Evolutionary conservation across 2,888 invertebrate species (phyloP).

Genomic region (Panzeria rudis): DNA sequence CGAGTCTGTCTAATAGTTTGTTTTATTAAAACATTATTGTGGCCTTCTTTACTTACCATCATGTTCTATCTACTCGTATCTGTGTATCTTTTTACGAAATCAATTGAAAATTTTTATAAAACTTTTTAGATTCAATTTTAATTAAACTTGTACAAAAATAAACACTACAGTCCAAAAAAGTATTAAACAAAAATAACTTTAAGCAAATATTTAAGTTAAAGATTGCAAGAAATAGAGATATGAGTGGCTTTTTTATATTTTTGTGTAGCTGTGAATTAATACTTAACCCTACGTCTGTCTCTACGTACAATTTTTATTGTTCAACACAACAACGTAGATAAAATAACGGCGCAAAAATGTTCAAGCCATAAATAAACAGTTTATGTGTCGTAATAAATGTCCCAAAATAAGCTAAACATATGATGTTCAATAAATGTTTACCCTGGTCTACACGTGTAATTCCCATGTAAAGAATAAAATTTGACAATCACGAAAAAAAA

Average conservation of each 20-base stretch:
- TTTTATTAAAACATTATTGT: constrained; percentile 5
- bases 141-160: constrained; percentile 57
- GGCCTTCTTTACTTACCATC: not conserved
- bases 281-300: not conserved
- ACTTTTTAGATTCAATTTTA: constrained; percentile 60
- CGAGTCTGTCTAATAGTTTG: constrained; percentile 21
- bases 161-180: constrained; percentile 28
- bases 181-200: constrained; percentile 18
- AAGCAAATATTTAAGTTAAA: constrained; percentile 29
- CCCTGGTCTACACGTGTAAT: too few species aligned
- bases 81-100: constrained; percentile 13
- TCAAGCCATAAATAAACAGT: too few species aligned
- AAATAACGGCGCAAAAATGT: too few species aligned
- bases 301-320: too few species aligned
- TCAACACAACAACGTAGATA: too few species aligned
- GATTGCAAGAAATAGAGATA: not conserved
- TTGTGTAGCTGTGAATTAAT: not conserved
- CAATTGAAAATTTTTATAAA: constrained; percentile 56
- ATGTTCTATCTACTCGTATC: too few species aligned
- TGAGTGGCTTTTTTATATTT: not conserved
- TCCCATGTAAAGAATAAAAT: too few species aligned
- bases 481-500: too few species aligned
- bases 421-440: too few species aligned
- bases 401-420: too few species aligned
- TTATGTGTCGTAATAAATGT: too few species aligned